Evolutionary conservation across 1,140 invertebrate genomes (phyloP), one percentile per base, ranked within the genome.

Genomic region (Aricia agestis): DNA sequence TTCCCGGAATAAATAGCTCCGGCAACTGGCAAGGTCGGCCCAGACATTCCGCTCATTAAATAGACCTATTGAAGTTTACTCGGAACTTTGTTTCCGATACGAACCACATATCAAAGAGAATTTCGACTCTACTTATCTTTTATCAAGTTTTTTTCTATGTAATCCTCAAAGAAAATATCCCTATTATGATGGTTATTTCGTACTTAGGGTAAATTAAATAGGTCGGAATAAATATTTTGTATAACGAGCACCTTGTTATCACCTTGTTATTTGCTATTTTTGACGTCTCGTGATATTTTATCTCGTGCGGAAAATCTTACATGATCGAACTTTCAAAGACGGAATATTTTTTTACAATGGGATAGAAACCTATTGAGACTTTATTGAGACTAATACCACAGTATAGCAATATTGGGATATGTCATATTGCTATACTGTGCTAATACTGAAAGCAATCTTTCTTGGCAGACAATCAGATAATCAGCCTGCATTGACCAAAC

Each of bases 121-220:
- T 52, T 52, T 52, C 45, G 11, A 13, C 45, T 52, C 13, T 52
- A 52, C 45, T 52, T 52, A 52, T 52, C 45, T 13, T 52, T 52
- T 52, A 52, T 52, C 45, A 10, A 52, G 45, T 52, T 52, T 15
- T 15, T 52, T 52, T 52, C 6, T 15, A 52, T 1, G 9, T 52
- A 52, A 52, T 52, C 45, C 10, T 52, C 45, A 52, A 52, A 52
- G 45, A 52, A 52, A 52, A 52, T 52, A 52, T 52, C 45, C 45
- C 10, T 52, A 52, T 52, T 52, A 52, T 52, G 45, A 52, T 52
- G 1, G 11, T 13, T 52, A 52, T 52, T 52, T 13, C 45, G 45
- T 15, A 52, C 13, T 13, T 52, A 15, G 11, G 45, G 9, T 52
- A 13, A 15, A 52, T 52, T 52, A 52, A 11, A 15, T 52, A 13